phyloP scores from a whole-genome alignment of 2,113 vertebrate species.

The Lagenorhynchus albirostris region DNA sequence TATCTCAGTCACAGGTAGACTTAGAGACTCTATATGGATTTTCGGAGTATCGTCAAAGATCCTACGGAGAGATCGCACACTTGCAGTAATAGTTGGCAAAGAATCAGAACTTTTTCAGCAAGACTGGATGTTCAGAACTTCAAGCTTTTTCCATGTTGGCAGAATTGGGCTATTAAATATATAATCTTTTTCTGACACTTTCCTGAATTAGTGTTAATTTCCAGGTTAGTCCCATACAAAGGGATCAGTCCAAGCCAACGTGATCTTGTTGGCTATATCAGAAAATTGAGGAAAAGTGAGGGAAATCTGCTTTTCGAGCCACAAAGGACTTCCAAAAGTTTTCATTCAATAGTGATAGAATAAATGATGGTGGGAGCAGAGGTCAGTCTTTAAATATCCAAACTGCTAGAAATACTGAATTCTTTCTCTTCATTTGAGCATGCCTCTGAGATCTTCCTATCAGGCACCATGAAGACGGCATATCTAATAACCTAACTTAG shows the following conservation, averaged over 20 bases:
- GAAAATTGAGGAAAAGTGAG: neutral
- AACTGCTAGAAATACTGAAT: neutral
- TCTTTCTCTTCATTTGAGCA: neutral
- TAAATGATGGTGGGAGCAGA: neutral
- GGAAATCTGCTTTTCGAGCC: neutral
- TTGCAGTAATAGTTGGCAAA: neutral
- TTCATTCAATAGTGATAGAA: neutral
- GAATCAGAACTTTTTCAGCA: constrained; percentile 11
- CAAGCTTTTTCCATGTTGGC: neutral
- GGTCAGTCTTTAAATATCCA: neutral
- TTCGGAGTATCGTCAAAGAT: neutral
- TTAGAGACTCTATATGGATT: neutral
- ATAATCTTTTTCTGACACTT: neutral
- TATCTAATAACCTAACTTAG: neutral
- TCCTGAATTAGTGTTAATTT: neutral
- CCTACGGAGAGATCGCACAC: neutral
- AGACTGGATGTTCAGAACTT: neutral
- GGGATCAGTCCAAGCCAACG: neutral
- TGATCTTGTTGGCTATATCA: neutral
- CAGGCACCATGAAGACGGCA: neutral
- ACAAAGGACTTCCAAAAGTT: neutral
- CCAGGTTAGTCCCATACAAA: neutral
- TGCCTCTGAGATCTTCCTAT: neutral
- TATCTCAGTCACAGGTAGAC: neutral
- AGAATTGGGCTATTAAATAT: neutral